phyloP scores from a whole-genome alignment of 2,797 vertebrate genomes.

The Rhinella marina region DNA sequence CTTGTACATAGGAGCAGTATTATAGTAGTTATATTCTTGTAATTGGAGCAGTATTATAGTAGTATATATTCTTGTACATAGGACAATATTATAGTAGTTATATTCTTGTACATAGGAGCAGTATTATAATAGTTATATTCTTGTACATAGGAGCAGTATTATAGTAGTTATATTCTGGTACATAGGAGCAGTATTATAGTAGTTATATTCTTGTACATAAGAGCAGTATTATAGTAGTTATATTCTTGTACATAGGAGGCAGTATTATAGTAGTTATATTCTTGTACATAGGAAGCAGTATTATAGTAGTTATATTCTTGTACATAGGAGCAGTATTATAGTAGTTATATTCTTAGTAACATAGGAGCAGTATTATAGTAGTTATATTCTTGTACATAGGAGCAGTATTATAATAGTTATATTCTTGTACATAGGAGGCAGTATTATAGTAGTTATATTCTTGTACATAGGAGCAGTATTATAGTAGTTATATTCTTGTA shows the following conservation, averaged over 20 bases:
- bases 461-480: background rate
- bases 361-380: background rate
- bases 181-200: too few species aligned
- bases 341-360: too few species aligned
- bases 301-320: too few species aligned
- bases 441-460: background rate
- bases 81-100: background rate
- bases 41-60: slow-evolving; percentile 11
- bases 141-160: too few species aligned
- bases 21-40: slow-evolving; percentile 14
- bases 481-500: background rate
- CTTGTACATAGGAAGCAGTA: too few species aligned
- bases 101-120: background rate
- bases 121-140: background rate
- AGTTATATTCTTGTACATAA: too few species aligned
- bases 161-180: too few species aligned
- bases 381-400: slow-evolving; percentile 3
- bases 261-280: too few species aligned
- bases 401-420: background rate
- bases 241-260: too few species aligned
- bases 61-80: slow-evolving; percentile 9
- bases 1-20: slow-evolving; percentile 7
- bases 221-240: too few species aligned
- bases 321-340: too few species aligned
- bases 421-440: background rate